Percentiles rank a stretch among this genome's conserved stretches.
phyloP scores from a whole-genome alignment of 2,797 vertebrate genomes.

The Luscinia megarhynchos region DNA sequence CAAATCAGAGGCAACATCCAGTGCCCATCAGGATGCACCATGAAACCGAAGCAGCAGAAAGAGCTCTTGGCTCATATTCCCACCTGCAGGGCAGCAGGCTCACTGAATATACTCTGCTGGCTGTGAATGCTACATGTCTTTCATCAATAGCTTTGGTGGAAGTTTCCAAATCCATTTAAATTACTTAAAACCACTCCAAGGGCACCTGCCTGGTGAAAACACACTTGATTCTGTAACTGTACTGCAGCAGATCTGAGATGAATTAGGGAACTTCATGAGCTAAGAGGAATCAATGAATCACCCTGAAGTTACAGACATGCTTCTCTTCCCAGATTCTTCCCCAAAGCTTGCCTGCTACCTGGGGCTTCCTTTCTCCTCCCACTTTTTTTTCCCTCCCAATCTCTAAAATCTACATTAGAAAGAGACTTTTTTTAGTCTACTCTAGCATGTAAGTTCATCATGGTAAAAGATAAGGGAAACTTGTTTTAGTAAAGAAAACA shows the following conservation, averaged over 20 bases:
- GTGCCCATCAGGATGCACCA: background rate
- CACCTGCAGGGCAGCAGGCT: conserved; percentile 32
- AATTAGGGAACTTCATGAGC: background rate
- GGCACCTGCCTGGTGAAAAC: background rate
- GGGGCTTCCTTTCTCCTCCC: background rate
- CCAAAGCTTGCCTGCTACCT: background rate
- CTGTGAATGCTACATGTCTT: background rate
- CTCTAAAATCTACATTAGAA: background rate
- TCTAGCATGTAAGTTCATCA: background rate
- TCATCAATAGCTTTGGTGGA: background rate
- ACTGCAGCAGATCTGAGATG: background rate
- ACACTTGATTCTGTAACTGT: background rate
- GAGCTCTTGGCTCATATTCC: conserved; percentile 18
- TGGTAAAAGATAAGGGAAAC: background rate
- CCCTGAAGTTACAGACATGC: background rate
- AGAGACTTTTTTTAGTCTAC: background rate
- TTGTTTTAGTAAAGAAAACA: background rate
- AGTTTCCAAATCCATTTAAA: background rate
- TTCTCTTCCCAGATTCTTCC: background rate
- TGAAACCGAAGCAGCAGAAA: background rate
- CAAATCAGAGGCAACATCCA: conserved; percentile 1
- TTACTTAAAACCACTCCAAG: background rate
- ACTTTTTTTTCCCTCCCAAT: background rate
- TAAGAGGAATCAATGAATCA: conserved; percentile 17
- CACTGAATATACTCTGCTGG: background rate